Percentiles rank a stretch among this genome's conserved stretches.
Evolutionary conservation across 2,113 vertebrate species (phyloP).

Genomic region (Heterotilapia buettikoferi): DNA sequence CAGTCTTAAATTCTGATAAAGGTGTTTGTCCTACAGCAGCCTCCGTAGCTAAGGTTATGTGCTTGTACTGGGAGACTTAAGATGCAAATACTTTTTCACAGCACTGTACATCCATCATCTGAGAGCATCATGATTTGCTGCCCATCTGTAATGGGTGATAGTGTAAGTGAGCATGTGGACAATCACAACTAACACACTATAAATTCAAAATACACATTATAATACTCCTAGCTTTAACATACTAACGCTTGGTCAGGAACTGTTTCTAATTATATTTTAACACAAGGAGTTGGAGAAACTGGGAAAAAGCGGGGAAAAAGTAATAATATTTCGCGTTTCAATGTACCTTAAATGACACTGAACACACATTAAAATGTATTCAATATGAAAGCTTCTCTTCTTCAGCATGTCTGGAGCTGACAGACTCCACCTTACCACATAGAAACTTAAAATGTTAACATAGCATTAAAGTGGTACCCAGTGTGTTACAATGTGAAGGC

Average conservation of each 20-base stretch:
- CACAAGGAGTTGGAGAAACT: not conserved
- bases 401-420: not conserved
- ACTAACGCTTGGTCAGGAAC: not conserved
- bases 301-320: fast-evolving
- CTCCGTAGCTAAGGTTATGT: not conserved
- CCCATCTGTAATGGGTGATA: not conserved
- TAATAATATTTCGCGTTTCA: not conserved
- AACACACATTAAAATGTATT: not conserved
- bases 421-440: not conserved
- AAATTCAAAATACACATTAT: not conserved
- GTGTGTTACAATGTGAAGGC: not conserved
- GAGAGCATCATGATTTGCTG: not conserved
- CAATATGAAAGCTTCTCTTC: not conserved
- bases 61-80: not conserved
- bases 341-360: not conserved
- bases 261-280: not conserved
- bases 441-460: fast-evolving
- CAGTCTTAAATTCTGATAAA: not conserved
- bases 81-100: not conserved
- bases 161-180: not conserved
- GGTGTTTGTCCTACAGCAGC: not conserved
- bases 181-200: not conserved
- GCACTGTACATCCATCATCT: not conserved
- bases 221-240: not conserved
- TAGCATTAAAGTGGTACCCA: not conserved